Evolutionary conservation across 2,113 vertebrate species (phyloP), one percentile per base, ranked within the genome.

Genomic region (Melanostigma gelatinosum): DNA sequence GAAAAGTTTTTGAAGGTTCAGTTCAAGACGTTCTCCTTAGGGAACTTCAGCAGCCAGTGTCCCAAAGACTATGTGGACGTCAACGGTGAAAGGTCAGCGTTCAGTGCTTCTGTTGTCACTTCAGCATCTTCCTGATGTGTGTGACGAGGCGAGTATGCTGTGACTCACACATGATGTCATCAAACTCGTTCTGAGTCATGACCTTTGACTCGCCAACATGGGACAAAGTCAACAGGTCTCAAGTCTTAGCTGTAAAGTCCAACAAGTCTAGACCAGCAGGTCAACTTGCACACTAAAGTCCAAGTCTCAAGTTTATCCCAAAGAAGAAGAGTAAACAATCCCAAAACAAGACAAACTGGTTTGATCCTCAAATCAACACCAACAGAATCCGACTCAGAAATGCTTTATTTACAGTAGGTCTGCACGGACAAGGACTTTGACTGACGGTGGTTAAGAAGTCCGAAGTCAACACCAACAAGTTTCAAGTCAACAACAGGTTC

Each of bases 51-150:
- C 10, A 74, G 15, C 8, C 64, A 69, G 18, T 99, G 97, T 89
- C 27, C 73, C 63, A 91, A 93, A 8, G 98, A 99, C 86, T 98
- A 96, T 0, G 94, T 99, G 44, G 93, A 96, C 46, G 32, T 99
- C 73, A 93, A 96, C 0, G 52, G 40, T 29, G 32, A 90, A 54
- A 93, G 89, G 94, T 93, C n/a, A 80, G 85, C 5, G 32, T 4
- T 2, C 1, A 6, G 52, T 1, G 7, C 7, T 27, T 65, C 18
- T 4, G 12, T 60, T 12, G 11, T 8, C 29, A 11, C 2, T 1
- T 32, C 55, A 24, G 54, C 22, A 4, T 24, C 9, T 11, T 55
- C 4, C 18, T 22, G 50, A 22, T 44, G 4, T 2, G 34, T 34
- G 20, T n/a, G 20, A 54, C 20, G 10, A 22, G 50, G 20, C 1